Percentiles rank a stretch among this genome's conserved stretches.
These are phyloP conservation scores for Dipodomys spectabilis DNA, from an alignment of 2,113 vertebrate genomes.

Conservation along the genomic window DNA sequence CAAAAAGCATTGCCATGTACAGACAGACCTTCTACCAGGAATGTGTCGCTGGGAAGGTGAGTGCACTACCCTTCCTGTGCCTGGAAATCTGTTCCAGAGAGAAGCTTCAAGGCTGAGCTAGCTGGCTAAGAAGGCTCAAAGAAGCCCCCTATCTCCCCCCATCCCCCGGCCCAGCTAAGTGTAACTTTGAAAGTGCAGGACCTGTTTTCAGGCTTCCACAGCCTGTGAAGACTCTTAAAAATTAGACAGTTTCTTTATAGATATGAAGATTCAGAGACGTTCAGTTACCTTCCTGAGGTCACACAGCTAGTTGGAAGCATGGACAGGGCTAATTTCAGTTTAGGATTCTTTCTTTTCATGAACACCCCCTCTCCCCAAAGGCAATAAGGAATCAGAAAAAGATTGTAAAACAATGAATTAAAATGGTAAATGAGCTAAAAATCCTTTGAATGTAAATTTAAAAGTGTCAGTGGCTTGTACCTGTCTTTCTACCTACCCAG, in stretches of 20 bases:
- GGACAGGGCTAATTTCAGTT: background rate
- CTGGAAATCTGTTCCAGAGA: no score
- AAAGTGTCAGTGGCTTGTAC: background rate
- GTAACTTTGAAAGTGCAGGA: background rate
- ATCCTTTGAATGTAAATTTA: background rate
- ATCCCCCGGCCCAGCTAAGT: background rate
- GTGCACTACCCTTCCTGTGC: fast-evolving
- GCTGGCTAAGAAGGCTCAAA: background rate
- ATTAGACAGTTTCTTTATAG: background rate
- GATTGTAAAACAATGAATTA: background rate
- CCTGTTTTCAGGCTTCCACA: background rate
- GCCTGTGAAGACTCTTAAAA: background rate
- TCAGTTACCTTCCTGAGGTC: background rate
- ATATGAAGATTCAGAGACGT: background rate
- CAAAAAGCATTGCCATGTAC: background rate
- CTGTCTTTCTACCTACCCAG: no score
- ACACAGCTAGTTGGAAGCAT: background rate
- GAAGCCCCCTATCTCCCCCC: no score
- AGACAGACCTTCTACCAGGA: background rate
- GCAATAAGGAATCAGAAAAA: background rate
- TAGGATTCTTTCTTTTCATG: background rate
- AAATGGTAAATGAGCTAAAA: background rate
- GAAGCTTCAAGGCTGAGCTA: background rate
- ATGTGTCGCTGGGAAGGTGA: fast-evolving
- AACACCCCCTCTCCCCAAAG: background rate